A percentile compares a stretch with the other conserved stretches of the same genome.
These are phyloP conservation scores for Axinella damicornis DNA, from an alignment of 37 sponge, comb jelly and placozoan genomes.

Conservation along the genomic window DNA sequence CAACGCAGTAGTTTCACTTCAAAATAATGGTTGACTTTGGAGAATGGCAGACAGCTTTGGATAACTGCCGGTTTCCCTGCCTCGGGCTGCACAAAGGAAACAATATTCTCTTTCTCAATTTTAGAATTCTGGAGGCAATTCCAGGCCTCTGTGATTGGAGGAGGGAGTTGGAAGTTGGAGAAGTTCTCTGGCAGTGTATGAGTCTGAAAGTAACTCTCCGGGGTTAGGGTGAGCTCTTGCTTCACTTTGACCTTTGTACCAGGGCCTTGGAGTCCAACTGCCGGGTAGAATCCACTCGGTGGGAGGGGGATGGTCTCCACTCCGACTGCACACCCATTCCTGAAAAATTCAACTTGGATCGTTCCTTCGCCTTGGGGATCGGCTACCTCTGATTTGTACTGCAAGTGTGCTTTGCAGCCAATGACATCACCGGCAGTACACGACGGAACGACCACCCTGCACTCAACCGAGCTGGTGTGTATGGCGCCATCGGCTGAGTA, in stretches of 20 bases:
- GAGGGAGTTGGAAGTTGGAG: conserved; percentile 43
- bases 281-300: conserved; percentile 54
- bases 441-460: neutral
- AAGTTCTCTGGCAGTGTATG: conserved; percentile 58
- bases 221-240: conserved; percentile 16
- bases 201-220: conserved; percentile 49
- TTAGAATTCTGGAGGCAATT: conserved; percentile 33
- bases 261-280: conserved; percentile 41
- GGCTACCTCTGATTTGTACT: conserved; percentile 47
- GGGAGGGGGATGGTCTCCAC: conserved; percentile 22
- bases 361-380: neutral
- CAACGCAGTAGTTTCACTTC: conserved; percentile 34
- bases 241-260: conserved; percentile 28
- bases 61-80: conserved; percentile 17
- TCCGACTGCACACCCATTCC: conserved; percentile 37
- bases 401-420: conserved; percentile 52
- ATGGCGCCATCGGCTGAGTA: conserved; percentile 11
- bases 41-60: conserved; percentile 38
- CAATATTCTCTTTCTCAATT: conserved; percentile 1
- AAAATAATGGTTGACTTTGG: conserved; percentile 19
- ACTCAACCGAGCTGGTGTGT: neutral
- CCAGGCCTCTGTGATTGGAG: conserved; percentile 9
- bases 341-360: conserved; percentile 43
- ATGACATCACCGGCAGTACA: conserved; percentile 69
- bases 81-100: neutral